These are phyloP conservation scores for Brachionus asplanchnoidis DNA, from an alignment of 1,140 invertebrate genomes.

Conservation along the genomic window DNA sequence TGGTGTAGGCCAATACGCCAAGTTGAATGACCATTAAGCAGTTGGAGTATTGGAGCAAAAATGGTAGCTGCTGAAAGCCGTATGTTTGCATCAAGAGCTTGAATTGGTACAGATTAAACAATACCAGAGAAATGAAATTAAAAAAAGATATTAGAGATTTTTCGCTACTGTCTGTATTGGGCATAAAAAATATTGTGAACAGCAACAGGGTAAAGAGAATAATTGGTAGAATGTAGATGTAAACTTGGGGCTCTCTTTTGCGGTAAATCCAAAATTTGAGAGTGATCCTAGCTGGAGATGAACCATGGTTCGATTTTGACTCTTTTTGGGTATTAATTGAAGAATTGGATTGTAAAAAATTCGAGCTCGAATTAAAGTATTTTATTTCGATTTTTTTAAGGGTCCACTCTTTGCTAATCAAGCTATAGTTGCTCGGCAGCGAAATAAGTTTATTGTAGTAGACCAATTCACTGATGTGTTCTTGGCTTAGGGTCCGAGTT, in stretches of 20 bases:
- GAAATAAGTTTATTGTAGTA: constrained; percentile 1
- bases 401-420: constrained; percentile 8
- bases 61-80: constrained; percentile 17
- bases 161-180: background rate
- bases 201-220: constrained; percentile 20
- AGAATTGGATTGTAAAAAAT: background rate
- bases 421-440: background rate
- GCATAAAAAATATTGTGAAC: constrained; percentile 40
- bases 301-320: background rate
- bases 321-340: background rate
- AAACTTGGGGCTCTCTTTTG: constrained; percentile 35
- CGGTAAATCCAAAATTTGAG: constrained; percentile 33
- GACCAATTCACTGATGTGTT: background rate
- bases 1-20: constrained; percentile 24
- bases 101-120: constrained; percentile 22
- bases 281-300: background rate
- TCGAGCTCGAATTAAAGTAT: background rate
- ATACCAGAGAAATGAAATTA: constrained; percentile 5
- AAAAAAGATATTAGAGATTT: constrained; percentile 32
- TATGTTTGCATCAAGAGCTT: constrained; percentile 17
- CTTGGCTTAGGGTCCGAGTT: background rate
- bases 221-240: constrained; percentile 6
- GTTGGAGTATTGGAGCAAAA: constrained; percentile 35
- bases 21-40: constrained; percentile 38
- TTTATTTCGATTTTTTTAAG: constrained; percentile 28